Conservation (phyloP, 2,888 invertebrate species). For the Octodonta nipae region DNA sequence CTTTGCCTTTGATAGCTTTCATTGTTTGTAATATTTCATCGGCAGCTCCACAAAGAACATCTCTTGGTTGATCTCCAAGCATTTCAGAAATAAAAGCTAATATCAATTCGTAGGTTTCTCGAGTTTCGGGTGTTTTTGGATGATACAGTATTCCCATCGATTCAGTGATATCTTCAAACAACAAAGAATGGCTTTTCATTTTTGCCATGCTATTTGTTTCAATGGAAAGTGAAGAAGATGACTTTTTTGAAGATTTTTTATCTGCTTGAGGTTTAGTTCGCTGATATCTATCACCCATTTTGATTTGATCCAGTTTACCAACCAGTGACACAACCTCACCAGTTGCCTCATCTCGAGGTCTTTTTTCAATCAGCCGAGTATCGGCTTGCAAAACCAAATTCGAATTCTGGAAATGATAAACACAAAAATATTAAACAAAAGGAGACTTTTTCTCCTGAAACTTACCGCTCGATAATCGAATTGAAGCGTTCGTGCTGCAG, state of each 20-base stretch:
- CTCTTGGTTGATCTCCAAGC: slow-evolving; percentile 90
- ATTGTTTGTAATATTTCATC: slow-evolving; percentile 91
- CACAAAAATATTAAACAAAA: too few relatives aligned
- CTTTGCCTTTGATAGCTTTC: slow-evolving; percentile 89
- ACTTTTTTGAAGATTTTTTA: slow-evolving; percentile 87
- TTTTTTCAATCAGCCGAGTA: slow-evolving; percentile 87
- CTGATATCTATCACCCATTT: slow-evolving; percentile 94
- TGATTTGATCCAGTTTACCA: slow-evolving; percentile 75
- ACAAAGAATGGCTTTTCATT: slow-evolving; percentile 73
- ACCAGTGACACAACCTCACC: slow-evolving; percentile 94
- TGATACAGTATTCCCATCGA: slow-evolving; percentile 89
- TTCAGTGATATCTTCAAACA: slow-evolving; percentile 82
- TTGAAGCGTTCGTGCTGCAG: slow-evolving; percentile 91
- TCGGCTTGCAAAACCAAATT: slow-evolving; percentile 99
- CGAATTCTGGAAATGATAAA: slow-evolving; percentile 64
- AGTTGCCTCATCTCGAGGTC: slow-evolving; percentile 96
- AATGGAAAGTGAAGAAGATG: slow-evolving; percentile 25
- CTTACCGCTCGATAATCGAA: slow-evolving; percentile 98
- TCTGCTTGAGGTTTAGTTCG: slow-evolving; percentile 85
- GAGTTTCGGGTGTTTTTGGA: slow-evolving; percentile 93
- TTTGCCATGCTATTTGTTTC: slow-evolving; percentile 40
- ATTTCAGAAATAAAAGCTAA: slow-evolving; percentile 94
- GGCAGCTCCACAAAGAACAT: slow-evolving; percentile 95
- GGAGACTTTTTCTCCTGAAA: slow-evolving; percentile 24
- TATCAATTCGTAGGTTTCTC: slow-evolving; percentile 91